A percentile compares a stretch with the other conserved stretches of the same genome.
Conservation (phyloP, 2,113 vertebrate genomes). For the Psilopsiagon aurifrons region DNA sequence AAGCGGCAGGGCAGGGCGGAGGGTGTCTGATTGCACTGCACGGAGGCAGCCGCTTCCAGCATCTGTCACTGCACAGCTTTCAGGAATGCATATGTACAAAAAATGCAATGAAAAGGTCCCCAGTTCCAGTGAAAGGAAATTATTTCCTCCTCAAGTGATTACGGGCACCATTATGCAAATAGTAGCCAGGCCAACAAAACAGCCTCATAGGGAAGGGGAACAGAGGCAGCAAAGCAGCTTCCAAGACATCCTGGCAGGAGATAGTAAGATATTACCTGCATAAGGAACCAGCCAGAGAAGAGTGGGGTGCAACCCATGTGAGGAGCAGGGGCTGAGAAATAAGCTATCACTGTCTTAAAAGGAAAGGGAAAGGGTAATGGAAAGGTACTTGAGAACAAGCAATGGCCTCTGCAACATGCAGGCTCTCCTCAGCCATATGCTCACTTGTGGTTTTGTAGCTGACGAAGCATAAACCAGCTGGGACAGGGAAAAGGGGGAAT, state of each 20-base stretch:
- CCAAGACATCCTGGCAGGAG: background rate
- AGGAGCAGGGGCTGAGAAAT: background rate
- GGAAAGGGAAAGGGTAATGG: fast-evolving
- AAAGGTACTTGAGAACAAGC: background rate
- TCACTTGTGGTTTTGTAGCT: background rate
- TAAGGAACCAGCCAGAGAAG: background rate
- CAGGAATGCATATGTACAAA: background rate
- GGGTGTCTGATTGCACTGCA: conserved; percentile 22
- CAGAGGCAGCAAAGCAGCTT: background rate
- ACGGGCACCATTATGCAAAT: conserved; percentile 31
- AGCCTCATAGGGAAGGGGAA: background rate
- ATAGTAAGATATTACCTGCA: background rate
- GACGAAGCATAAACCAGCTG: background rate
- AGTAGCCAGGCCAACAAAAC: background rate
- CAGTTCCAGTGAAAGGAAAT: conserved; percentile 35
- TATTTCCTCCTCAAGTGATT: background rate
- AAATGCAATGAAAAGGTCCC: background rate
- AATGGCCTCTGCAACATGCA: background rate
- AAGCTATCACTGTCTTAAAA: background rate
- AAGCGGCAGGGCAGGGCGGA: background rate
- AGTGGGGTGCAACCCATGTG: fast-evolving
- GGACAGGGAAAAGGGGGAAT: background rate
- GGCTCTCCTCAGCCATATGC: background rate
- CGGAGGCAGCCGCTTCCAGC: background rate
- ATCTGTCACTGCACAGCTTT: background rate